These are phyloP conservation scores for Montipora efflorescens DNA, from an alignment of 64 coral and sea anemone genomes.

Conservation along the genomic window DNA sequence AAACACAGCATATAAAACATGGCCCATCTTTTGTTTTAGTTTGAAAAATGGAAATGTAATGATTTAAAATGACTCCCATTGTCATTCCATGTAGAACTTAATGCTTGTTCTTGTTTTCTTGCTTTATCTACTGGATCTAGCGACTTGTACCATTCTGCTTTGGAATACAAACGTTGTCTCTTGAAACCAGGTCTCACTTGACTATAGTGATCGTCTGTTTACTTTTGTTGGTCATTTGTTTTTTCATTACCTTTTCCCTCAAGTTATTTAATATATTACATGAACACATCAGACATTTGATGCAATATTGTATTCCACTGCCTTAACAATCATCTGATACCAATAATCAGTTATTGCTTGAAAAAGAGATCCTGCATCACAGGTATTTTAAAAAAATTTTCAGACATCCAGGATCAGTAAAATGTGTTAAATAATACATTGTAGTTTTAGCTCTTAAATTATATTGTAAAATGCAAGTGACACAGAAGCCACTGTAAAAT, in stretches of 20 bases:
- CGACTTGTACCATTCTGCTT: neutral
- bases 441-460: no score
- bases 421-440: no score
- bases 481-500: slow-evolving; percentile 38
- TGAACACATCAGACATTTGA: no score
- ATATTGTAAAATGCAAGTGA: neutral
- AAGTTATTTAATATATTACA: no score
- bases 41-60: neutral
- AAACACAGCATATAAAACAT: neutral
- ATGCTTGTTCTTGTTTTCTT: neutral
- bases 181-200: neutral
- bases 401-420: no score
- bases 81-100: neutral
- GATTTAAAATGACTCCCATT: neutral
- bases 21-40: neutral
- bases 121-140: neutral
- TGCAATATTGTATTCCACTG: no score
- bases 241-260: no score
- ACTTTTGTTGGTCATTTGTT: no score
- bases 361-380: no score
- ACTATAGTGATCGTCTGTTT: neutral
- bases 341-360: no score
- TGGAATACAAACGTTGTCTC: neutral
- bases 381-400: no score
- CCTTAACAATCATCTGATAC: no score